Percentiles rank a stretch among this genome's conserved stretches.
phyloP scores from a whole-genome alignment of 2,113 vertebrate genomes.

The Nycticorax nycticorax region DNA sequence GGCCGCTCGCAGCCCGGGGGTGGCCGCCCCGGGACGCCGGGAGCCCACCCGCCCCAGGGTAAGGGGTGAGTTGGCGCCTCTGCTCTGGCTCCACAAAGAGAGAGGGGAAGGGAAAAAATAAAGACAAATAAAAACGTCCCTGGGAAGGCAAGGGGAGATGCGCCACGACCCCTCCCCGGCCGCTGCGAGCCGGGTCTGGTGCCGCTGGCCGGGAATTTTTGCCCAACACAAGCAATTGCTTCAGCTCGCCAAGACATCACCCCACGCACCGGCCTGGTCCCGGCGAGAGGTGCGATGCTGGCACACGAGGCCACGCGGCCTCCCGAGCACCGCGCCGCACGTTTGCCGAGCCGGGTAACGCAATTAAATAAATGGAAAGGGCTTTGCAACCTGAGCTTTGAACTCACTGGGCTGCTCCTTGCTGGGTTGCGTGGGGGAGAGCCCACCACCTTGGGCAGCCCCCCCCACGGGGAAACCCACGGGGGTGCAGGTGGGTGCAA shows the following conservation, averaged over 20 bases:
- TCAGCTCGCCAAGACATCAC: rapidly evolving
- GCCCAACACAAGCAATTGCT: not conserved
- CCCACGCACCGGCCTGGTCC: rapidly evolving
- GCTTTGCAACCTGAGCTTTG: constrained; percentile 33
- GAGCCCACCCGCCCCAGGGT: rapidly evolving
- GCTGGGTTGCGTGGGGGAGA: not conserved
- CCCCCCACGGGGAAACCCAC: not conserved
- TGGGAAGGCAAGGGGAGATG: not conserved
- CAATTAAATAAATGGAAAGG: not conserved
- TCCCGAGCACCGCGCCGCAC: not conserved
- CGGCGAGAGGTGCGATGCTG: not conserved
- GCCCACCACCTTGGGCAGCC: rapidly evolving
- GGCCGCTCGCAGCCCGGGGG: not conserved
- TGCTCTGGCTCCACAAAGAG: rapidly evolving
- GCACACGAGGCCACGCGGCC: not conserved
- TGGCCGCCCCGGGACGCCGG: not conserved
- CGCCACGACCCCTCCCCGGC: rapidly evolving
- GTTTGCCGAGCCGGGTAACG: not conserved
- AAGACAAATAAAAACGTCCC: rapidly evolving
- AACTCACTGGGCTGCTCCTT: not conserved
- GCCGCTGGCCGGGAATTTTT: rapidly evolving
- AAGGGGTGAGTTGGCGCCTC: rapidly evolving
- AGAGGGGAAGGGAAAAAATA: not conserved
- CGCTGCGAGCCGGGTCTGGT: rapidly evolving
- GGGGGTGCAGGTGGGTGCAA: not conserved